Evolutionary conservation across 2,888 invertebrate species (phyloP).

Genomic region (Diadromus collaris): DNA sequence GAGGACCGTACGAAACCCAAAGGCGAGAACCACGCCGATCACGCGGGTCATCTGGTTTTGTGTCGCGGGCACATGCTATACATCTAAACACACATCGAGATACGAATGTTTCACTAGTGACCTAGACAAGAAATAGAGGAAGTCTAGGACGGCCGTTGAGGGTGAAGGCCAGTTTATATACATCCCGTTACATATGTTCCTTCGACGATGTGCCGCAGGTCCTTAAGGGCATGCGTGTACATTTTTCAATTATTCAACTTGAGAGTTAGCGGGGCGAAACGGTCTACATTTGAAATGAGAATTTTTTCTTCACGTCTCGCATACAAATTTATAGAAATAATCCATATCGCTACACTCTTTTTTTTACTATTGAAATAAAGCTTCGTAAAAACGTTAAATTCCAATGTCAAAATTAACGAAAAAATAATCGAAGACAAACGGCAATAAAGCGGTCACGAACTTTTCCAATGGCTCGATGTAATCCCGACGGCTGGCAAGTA

Average conservation of each 20-base stretch:
- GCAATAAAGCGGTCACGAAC: conserved; percentile 43
- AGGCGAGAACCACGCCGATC: conserved; percentile 26
- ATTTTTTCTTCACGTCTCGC: neutral
- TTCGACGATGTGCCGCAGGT: neutral
- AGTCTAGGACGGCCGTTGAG: conserved; percentile 53
- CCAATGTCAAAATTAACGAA: too few relatives aligned
- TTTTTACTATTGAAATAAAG: too few relatives aligned
- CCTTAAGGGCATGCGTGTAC: neutral
- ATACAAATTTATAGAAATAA: neutral
- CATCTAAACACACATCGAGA: conserved; percentile 48
- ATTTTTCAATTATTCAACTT: neutral
- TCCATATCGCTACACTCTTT: too few relatives aligned
- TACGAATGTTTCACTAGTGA: conserved; percentile 55
- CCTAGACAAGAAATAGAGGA: conserved; percentile 61
- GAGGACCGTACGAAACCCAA: conserved; percentile 50
- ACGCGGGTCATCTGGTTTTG: conserved; percentile 47
- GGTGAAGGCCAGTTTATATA: conserved; percentile 55
- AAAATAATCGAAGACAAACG: neutral
- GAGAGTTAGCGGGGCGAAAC: too few relatives aligned
- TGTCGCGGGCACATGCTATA: conserved; percentile 36
- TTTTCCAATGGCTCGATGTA: neutral
- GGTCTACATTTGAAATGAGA: neutral
- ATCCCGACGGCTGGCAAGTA: conserved; percentile 12
- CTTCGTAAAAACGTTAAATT: too few relatives aligned
- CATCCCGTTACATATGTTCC: conserved; percentile 3